Base-by-base conservation (phyloP, 2,797 vertebrate species). In the Sciurus vulgaris region DNA sequence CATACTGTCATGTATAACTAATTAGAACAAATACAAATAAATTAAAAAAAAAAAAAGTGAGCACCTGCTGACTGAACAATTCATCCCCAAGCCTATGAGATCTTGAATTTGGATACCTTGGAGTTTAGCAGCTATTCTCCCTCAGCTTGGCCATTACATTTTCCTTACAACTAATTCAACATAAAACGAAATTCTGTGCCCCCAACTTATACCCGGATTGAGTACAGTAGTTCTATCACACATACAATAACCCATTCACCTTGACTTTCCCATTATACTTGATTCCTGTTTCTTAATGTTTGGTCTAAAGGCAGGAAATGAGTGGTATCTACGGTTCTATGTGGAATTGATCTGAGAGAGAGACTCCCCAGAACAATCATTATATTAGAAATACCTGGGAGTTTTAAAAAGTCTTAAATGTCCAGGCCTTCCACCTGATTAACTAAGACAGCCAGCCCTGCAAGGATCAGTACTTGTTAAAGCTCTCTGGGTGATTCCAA, bases 221-320 rank as follows among this genome's bases (percentile, higher is more conserved):
- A 77, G 44, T 63, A 41, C 41, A 77, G 67, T 14, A 10, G 35
- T 93, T 38, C 54, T 81, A 89, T 91, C 28, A 89, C 15, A 77
- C 3, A 56, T 6, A 67, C 30, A 61, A 51, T 28, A 61, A 30
- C 11, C 28, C 41, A 69, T 22, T 89, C 10, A 86, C 54, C 59
- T 69, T 91, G 26, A 95, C 86, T 91, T 77, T 51, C 56, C 81
- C 35, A 89, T 49, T 41, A 5, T 67, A 14, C 65, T 72, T 92
- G 20, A 72, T 84, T 77, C 33, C 49, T 84, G 17, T 49, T 54
- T 63, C 76, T 15, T 54, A 86, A 44, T 63, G 69, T 78, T 88
- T 30, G 15, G 47, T 65, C 33, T 72, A 95, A 73, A 47, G n/a
- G 28, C 18, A 96, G 51, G 20, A 86, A 89, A 0, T 69, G 17